These are phyloP conservation scores for Odontophorus gujanensis DNA, from an alignment of 2,113 vertebrate species.

Conservation along the genomic window DNA sequence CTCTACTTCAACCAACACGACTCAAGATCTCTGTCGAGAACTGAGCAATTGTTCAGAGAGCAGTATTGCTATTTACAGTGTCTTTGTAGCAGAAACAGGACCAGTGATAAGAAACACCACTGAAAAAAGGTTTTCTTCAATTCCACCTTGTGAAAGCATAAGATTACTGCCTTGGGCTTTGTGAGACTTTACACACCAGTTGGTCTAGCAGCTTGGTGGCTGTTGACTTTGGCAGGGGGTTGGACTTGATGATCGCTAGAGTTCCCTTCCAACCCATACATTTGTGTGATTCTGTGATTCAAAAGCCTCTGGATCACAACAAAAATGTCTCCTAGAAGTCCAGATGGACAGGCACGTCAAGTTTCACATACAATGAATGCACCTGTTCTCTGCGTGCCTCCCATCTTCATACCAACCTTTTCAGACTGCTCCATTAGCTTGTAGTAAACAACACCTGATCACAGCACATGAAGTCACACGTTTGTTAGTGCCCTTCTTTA, in stretches of 20 bases:
- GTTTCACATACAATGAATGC: fast-evolving
- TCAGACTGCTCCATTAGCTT: neutral
- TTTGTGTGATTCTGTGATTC: neutral
- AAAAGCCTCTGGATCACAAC: neutral
- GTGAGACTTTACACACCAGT: fast-evolving
- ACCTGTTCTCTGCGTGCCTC: neutral
- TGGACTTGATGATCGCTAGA: too few relatives aligned
- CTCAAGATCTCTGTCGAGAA: neutral
- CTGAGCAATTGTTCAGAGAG: neutral
- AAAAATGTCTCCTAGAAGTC: neutral
- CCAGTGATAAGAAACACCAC: neutral
- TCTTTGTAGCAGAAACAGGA: neutral
- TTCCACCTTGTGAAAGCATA: neutral
- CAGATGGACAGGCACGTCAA: neutral
- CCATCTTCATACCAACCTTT: neutral
- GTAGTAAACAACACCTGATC: neutral
- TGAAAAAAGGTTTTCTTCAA: neutral
- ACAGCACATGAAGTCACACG: neutral
- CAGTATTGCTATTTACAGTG: neutral
- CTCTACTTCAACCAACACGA: neutral
- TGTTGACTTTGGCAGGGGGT: neutral
- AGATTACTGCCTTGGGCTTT: neutral
- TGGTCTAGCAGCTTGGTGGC: neutral
- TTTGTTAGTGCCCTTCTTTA: neutral
- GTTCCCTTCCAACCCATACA: too few relatives aligned